Conservation (phyloP, 2,797 vertebrate species). For the Streptopelia turtur region DNA sequence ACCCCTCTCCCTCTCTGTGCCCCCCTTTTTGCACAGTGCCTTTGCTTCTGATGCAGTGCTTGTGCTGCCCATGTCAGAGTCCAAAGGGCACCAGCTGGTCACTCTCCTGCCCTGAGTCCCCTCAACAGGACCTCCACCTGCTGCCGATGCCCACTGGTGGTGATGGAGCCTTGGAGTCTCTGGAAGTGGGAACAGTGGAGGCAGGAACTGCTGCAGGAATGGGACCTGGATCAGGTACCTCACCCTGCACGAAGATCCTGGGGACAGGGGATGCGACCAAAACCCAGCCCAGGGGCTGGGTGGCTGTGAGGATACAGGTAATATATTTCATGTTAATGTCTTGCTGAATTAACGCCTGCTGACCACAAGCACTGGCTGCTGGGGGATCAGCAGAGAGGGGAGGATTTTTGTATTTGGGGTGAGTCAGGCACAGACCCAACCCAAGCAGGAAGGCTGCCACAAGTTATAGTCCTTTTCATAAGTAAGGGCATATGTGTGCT, state of each 20-base stretch:
- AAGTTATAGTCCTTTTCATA: not conserved
- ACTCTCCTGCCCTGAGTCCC: not conserved
- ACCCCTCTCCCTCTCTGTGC: accelerated
- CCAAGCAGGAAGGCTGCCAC: not conserved
- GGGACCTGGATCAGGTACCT: accelerated
- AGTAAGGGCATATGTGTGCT: accelerated
- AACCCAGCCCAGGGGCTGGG: accelerated
- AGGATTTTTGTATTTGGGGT: not conserved
- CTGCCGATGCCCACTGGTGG: not conserved
- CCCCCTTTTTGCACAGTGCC: accelerated
- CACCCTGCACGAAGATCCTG: accelerated
- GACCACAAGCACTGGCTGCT: accelerated
- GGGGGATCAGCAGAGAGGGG: accelerated
- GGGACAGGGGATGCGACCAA: accelerated
- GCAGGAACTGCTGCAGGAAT: not conserved
- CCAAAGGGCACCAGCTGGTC: too few species aligned
- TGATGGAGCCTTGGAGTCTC: not conserved
- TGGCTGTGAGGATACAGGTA: not conserved
- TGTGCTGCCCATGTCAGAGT: not conserved
- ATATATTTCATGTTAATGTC: not conserved
- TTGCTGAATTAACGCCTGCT: not conserved
- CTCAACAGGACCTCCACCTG: accelerated
- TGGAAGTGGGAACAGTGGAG: not conserved
- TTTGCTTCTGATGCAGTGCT: not conserved
- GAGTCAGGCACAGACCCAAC: not conserved